A percentile compares a stretch with the other conserved stretches of the same genome.
phyloP scores from a whole-genome alignment of 2,797 vertebrate genomes.

The Tarsius wallacei region DNA sequence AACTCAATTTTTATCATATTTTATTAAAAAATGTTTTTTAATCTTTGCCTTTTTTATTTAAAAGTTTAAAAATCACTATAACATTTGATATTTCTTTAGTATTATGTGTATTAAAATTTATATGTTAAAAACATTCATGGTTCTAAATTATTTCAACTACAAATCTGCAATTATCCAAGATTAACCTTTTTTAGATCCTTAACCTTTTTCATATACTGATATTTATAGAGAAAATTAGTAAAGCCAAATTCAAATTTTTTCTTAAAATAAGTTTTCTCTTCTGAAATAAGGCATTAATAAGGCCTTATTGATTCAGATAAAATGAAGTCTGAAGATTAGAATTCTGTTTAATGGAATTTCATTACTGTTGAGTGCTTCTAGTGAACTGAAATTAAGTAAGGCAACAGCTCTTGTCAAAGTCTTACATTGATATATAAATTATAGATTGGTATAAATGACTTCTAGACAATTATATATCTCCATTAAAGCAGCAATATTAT shows the following conservation, averaged over 20 bases:
- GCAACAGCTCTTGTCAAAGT: not conserved
- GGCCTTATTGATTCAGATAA: not conserved
- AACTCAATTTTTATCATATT: not conserved
- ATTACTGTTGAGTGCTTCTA: not conserved
- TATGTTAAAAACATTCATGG: not conserved
- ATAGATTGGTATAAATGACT: not conserved
- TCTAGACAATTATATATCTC: not conserved
- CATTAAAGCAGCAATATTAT: not conserved
- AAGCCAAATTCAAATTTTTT: not conserved
- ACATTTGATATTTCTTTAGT: conserved; percentile 12
- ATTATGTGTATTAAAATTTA: not conserved
- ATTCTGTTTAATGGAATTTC: conserved; percentile 10
- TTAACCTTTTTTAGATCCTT: not conserved
- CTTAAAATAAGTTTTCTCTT: conserved; percentile 27
- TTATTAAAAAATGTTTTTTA: not conserved
- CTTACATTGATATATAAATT: not conserved
- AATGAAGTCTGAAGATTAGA: not conserved
- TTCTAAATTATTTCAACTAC: not conserved
- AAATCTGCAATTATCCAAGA: not conserved
- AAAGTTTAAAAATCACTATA: not conserved
- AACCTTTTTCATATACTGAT: not conserved
- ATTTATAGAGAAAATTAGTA: not conserved
- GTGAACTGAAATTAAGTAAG: not conserved
- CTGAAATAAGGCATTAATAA: conserved; percentile 17
- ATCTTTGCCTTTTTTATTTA: not conserved